These are phyloP conservation scores for Drosophila stalkeri DNA, from an alignment of 2,888 invertebrate genomes.

Conservation along the genomic window DNA sequence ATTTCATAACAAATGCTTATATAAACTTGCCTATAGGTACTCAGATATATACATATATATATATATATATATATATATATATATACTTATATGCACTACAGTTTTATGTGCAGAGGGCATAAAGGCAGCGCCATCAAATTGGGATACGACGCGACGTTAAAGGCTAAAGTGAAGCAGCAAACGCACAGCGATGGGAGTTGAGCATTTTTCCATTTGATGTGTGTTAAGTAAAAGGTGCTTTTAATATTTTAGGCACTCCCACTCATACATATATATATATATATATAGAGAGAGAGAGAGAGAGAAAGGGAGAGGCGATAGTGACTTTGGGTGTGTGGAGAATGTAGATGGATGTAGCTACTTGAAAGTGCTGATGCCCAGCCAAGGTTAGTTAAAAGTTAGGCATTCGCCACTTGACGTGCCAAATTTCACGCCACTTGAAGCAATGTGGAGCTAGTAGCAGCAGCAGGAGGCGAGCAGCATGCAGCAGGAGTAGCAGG, in stretches of 20 bases:
- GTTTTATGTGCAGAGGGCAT: conserved; percentile 16
- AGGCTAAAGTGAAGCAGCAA: conserved; percentile 20
- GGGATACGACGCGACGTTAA: conserved; percentile 27
- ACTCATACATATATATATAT: not conserved
- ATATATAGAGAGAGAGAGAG: not conserved
- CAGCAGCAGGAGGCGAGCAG: not conserved
- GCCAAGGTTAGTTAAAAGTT: conserved; percentile 63
- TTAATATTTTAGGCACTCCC: conserved; percentile 67
- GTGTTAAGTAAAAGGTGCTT: conserved; percentile 65
- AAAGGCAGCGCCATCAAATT: conserved; percentile 44
- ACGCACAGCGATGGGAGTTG: conserved; percentile 32
- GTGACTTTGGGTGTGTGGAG: not conserved
- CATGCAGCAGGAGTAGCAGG: not conserved
- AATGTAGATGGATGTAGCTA: conserved; percentile 25
- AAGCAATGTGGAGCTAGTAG: conserved; percentile 34
- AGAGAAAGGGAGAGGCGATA: not conserved
- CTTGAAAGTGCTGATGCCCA: conserved; percentile 50
- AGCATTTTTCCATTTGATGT: conserved; percentile 63
- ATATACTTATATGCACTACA: not conserved
- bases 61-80: not conserved
- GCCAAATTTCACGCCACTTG: conserved; percentile 76
- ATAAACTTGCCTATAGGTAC: not conserved
- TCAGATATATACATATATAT: not conserved
- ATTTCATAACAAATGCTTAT: not conserved
- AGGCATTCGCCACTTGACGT: conserved; percentile 61